A percentile compares a stretch with the other conserved stretches of the same genome.
Conservation (phyloP, 1,140 invertebrate species). For the Aphis craccivora region DNA sequence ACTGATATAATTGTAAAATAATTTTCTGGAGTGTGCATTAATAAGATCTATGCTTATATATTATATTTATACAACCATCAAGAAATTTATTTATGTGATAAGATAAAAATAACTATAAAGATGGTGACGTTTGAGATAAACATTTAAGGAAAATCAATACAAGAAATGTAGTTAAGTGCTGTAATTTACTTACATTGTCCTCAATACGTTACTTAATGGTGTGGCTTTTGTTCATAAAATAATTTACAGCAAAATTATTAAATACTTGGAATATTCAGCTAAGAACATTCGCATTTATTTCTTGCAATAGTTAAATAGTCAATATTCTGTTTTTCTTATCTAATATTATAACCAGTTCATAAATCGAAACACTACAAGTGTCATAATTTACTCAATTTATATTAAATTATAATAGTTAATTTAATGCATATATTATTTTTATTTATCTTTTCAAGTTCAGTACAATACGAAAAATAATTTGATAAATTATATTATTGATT, state of each 20-base stretch:
- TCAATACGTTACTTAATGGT: background rate
- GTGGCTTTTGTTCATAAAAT: background rate
- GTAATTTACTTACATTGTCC: constrained; percentile 22
- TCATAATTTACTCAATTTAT: too few species aligned
- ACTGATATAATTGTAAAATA: background rate
- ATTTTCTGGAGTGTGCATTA: background rate
- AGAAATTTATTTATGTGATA: background rate
- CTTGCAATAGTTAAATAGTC: background rate
- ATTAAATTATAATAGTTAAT: too few species aligned
- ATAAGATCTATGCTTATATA: background rate
- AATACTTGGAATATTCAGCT: background rate
- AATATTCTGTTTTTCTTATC: background rate
- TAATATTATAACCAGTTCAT: background rate
- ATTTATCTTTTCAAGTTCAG: too few species aligned
- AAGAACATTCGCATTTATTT: background rate
- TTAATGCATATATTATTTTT: too few species aligned
- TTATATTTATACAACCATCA: background rate
- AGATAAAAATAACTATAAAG: background rate
- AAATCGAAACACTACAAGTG: too few species aligned
- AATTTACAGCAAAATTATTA: constrained; percentile 3
- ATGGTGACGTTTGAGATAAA: background rate
- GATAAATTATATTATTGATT: too few species aligned
- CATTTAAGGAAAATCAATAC: constrained; percentile 12
- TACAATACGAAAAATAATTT: too few species aligned
- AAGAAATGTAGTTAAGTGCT: background rate